Conservation (phyloP, 1,140 invertebrate genomes). For the Halyomorpha halys region DNA sequence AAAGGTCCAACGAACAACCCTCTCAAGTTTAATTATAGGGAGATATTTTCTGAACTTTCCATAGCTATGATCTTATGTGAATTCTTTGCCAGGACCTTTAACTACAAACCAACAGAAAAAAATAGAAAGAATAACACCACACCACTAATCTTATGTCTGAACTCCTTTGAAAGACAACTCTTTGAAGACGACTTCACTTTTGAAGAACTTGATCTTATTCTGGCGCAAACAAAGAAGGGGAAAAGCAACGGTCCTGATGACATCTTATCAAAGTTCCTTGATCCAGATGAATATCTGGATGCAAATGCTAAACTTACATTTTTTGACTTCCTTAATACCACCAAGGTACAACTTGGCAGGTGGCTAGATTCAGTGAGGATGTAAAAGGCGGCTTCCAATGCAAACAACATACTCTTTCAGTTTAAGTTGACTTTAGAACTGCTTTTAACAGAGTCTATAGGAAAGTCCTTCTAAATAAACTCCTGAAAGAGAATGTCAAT, state of each 20-base stretch:
- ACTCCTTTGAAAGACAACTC: background rate
- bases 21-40: too few relatives aligned
- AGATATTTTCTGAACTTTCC: too few relatives aligned
- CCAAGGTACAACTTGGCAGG: background rate
- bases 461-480: background rate
- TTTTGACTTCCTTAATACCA: background rate
- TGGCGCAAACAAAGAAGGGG: background rate
- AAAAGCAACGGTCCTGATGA: slow-evolving; percentile 2
- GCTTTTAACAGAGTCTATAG: too few relatives aligned
- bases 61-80: too few relatives aligned
- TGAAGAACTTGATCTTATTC: background rate
- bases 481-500: background rate
- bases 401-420: background rate
- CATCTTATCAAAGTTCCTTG: background rate
- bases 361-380: background rate
- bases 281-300: slow-evolving; percentile 2
- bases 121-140: too few relatives aligned
- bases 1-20: too few relatives aligned
- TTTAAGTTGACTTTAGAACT: too few relatives aligned
- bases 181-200: background rate
- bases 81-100: too few relatives aligned
- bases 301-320: background rate
- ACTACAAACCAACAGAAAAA: too few relatives aligned
- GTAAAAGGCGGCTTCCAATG: background rate
- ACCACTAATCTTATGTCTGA: too few relatives aligned